Conservation (phyloP, 30 jellyfish, hydroid and myxozoan species). For the Turritopsis dohrnii region DNA sequence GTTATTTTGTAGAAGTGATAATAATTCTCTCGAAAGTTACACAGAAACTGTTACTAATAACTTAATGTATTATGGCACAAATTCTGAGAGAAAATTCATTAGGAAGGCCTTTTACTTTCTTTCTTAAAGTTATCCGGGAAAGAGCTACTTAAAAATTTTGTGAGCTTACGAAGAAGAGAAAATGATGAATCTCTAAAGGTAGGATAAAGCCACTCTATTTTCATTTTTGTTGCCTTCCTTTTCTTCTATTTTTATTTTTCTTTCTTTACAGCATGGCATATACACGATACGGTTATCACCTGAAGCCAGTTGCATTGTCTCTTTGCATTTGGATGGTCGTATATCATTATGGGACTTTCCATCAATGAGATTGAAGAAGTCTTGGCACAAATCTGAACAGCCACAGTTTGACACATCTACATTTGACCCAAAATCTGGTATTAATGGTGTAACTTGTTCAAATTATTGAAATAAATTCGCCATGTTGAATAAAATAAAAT, state of each 20-base stretch:
- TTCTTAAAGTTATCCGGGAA: conserved; percentile 32
- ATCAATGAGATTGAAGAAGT: conserved; percentile 48
- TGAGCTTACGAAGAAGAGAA: not conserved
- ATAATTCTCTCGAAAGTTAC: not conserved
- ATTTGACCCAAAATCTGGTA: not conserved
- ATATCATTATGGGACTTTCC: conserved; percentile 88
- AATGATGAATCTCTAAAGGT: conserved; percentile 6
- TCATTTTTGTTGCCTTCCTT: not conserved
- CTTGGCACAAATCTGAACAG: conserved; percentile 90
- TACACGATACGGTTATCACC: conserved; percentile 72
- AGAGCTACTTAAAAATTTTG: conserved; percentile 20
- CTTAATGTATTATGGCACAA: not conserved
- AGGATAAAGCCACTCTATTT: not conserved
- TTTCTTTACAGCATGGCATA: conserved; percentile 47
- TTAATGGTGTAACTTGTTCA: too few relatives aligned
- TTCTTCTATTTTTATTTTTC: too few relatives aligned
- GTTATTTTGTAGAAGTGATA: too few relatives aligned
- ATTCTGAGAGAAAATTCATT: too few relatives aligned
- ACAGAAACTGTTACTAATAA: not conserved
- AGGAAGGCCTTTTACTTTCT: not conserved
- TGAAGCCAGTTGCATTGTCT: conserved; percentile 39
- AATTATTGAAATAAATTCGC: too few relatives aligned
- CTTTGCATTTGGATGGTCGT: conserved; percentile 84
- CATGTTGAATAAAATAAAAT: too few relatives aligned
- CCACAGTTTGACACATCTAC: not conserved